Percentiles rank a stretch among this genome's conserved stretches.
Conservation (phyloP, 2,888 invertebrate genomes). For the Melitaea athalia region DNA sequence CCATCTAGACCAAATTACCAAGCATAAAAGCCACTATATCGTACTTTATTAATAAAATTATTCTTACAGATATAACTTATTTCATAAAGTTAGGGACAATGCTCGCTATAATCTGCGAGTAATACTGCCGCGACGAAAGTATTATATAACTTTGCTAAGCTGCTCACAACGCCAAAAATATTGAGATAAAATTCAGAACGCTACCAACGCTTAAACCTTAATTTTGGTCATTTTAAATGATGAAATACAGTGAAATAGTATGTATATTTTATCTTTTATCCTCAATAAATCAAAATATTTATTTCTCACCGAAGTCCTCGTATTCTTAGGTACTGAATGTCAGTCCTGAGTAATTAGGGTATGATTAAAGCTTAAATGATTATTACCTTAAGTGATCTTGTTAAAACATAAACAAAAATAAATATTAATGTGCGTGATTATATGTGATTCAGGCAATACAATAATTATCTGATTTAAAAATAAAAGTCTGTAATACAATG, state of each 20-base stretch:
- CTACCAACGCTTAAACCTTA: slow-evolving; percentile 15
- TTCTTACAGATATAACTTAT: background rate
- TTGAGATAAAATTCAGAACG: slow-evolving; percentile 17
- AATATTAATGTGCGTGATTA: no score
- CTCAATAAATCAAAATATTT: no score
- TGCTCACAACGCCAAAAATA: slow-evolving; percentile 19
- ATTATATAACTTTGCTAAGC: slow-evolving; percentile 27
- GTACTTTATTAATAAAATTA: slow-evolving; percentile 2
- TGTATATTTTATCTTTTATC: background rate
- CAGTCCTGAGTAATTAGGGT: no score
- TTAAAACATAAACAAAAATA: no score
- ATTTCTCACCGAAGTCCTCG: no score
- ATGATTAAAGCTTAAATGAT: no score
- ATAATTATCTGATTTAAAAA: no score
- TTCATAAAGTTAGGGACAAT: slow-evolving; percentile 1
- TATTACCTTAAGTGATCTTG: no score
- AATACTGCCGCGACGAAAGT: slow-evolving; percentile 18
- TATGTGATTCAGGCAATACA: no score
- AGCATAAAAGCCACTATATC: background rate
- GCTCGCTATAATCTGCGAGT: slow-evolving; percentile 5
- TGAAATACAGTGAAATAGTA: background rate
- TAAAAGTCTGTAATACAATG: no score
- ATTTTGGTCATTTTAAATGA: slow-evolving; percentile 12
- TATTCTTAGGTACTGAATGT: no score
- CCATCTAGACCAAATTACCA: background rate